Evolutionary conservation across 2,888 invertebrate genomes (phyloP).

Genomic region (Drosophila subsilvestris): DNA sequence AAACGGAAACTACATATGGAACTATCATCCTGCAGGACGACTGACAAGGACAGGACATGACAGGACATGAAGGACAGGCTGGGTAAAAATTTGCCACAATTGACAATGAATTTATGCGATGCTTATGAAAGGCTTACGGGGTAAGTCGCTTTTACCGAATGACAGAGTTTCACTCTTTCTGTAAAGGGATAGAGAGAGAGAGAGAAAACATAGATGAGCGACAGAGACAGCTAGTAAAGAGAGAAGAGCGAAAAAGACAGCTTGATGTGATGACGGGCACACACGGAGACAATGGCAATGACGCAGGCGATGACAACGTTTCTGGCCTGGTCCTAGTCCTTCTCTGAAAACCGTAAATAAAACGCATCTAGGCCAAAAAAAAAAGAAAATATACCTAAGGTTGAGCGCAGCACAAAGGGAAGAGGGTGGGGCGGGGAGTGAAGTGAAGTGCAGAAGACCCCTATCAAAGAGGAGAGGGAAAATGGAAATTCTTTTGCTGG

Average conservation of each 20-base stretch:
- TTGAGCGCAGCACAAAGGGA: constrained; percentile 4
- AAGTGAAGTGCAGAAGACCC: background rate
- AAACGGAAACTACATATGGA: constrained; percentile 15
- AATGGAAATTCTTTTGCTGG: constrained; percentile 33
- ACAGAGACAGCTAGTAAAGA: background rate
- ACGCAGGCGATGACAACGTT: constrained; percentile 12
- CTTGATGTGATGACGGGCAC: background rate
- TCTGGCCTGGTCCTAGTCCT: background rate
- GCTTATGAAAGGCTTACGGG: constrained; percentile 72
- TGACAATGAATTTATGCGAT: constrained; percentile 77
- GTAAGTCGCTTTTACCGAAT: constrained; percentile 62
- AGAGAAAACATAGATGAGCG: background rate
- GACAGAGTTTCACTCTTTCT: constrained; percentile 60
- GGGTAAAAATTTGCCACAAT: constrained; percentile 68
- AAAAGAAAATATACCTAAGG: constrained; percentile 17
- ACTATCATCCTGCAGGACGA: constrained; percentile 7
- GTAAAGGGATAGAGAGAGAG: background rate
- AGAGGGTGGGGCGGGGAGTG: constrained; percentile 5
- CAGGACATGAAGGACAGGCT: constrained; percentile 7
- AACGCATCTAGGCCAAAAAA: constrained; percentile 33
- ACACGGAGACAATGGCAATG: constrained; percentile 31
- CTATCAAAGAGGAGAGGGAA: background rate
- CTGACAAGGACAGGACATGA: constrained; percentile 6
- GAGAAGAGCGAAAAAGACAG: background rate
- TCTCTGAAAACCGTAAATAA: constrained; percentile 65